Percentiles rank a stretch among this genome's conserved stretches.
These are phyloP conservation scores for Eupithecia abbreviata DNA, from an alignment of 2,888 invertebrate species.

Conservation along the genomic window DNA sequence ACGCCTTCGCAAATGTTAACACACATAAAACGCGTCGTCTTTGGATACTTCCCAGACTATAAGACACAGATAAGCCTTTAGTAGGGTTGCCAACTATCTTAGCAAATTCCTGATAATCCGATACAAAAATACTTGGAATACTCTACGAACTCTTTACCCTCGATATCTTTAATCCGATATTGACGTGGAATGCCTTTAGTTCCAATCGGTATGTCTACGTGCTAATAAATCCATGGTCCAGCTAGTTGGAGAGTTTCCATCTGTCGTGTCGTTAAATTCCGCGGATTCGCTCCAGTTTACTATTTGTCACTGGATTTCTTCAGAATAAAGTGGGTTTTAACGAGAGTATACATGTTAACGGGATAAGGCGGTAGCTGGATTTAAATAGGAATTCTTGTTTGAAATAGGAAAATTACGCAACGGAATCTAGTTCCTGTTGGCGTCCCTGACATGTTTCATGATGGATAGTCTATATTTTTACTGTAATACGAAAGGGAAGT, in stretches of 20 bases:
- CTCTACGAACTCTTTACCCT: constrained; percentile 18
- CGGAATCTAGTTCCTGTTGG: not conserved
- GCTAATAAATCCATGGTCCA: constrained; percentile 35
- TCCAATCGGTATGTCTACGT: constrained; percentile 25
- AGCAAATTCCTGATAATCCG: constrained; percentile 24
- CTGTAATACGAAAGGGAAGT: not conserved
- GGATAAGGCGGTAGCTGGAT: constrained; percentile 18
- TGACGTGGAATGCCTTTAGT: constrained; percentile 32
- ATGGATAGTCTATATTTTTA: not conserved
- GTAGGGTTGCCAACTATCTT: constrained; percentile 26
- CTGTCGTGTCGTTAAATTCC: constrained; percentile 40
- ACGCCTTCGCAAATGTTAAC: constrained; percentile 3
- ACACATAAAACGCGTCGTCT: constrained; percentile 16
- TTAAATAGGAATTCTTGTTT: constrained; percentile 28
- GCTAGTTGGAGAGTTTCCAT: constrained; percentile 38
- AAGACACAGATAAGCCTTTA: constrained; percentile 20
- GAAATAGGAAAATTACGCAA: constrained; percentile 12
- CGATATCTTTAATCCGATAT: constrained; percentile 33
- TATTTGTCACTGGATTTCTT: constrained; percentile 33
- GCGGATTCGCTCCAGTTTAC: constrained; percentile 29
- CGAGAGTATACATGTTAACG: constrained; percentile 28
- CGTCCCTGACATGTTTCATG: not conserved
- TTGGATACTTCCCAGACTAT: constrained; percentile 26
- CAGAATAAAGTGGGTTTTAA: constrained; percentile 34
- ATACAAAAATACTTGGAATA: constrained; percentile 26